Percentiles rank a stretch among this genome's conserved stretches.
phyloP scores from a whole-genome alignment of 2,113 vertebrate genomes.

The Pterophyllum scalare region DNA sequence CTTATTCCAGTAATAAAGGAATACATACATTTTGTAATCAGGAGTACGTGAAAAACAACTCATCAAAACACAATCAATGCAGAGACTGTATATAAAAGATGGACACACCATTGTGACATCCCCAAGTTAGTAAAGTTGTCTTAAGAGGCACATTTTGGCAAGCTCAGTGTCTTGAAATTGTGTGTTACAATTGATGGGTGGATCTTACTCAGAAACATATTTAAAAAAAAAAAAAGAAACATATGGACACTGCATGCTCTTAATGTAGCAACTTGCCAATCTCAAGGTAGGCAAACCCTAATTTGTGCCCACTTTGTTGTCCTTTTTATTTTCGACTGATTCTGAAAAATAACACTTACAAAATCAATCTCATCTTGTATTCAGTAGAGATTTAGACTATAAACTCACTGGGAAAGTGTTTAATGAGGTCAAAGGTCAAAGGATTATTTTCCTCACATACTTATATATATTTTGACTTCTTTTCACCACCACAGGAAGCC shows the following conservation, averaged over 20 bases:
- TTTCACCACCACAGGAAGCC: background rate
- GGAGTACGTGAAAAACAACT: background rate
- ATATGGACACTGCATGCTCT: background rate
- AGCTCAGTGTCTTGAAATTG: background rate
- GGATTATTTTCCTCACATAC: background rate
- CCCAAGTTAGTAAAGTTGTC: background rate
- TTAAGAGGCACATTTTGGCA: background rate
- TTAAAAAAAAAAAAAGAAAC: no score
- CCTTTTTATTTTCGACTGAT: background rate
- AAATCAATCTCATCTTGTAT: background rate
- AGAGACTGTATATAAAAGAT: background rate
- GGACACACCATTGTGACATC: background rate
- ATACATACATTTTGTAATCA: background rate
- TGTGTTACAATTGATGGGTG: background rate
- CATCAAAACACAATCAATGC: slow-evolving; percentile 1
- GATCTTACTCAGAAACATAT: background rate
- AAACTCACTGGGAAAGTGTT: background rate
- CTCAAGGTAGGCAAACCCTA: background rate
- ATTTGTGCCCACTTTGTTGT: background rate
- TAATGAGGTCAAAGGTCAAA: background rate
- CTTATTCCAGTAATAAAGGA: background rate
- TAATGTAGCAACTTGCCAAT: background rate
- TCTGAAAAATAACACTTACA: background rate
- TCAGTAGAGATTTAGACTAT: background rate
- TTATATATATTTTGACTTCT: background rate